Evolutionary conservation across 2,888 invertebrate genomes (phyloP), one percentile per base, ranked within the genome.

Genomic region (Phymatocera aterrima): DNA sequence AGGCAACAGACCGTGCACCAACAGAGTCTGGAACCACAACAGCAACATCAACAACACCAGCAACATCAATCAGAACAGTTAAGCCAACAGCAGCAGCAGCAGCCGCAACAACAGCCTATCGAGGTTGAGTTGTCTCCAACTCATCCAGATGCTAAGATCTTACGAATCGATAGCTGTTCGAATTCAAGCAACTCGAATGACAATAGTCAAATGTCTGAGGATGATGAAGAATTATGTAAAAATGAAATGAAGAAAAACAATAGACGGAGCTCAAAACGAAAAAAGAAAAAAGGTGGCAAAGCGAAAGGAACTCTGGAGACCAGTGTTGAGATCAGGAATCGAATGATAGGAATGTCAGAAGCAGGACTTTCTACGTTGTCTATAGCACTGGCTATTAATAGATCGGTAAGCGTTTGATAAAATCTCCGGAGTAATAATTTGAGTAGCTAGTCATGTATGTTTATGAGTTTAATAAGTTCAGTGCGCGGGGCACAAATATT

Each of bases 291-390:
- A 77, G 90, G 90, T n/a, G 90, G 90, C 3, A 90, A 90, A 80
- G 86, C 88, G 0, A 90, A 90, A 78, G 90, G 90, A 65, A 90
- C 90, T 2, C 81, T 90, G 34, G 90, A 90, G 81, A 90, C 90
- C 0, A 90, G 90, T 43, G 88, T 90, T 18, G 90, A 90, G 81
- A 88, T 90, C 77, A 85, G 90, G 57, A 90, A 90, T 82, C 87
- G 90, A 24, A 90, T 90, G 90, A 90, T 90, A 37, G 90, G 90
- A 68, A 90, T 90, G 90, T 87, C 90, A 0, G 89, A 90, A 75
- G 90, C 90, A 3, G 90, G 90, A 77, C 79, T 90, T 51, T 90
- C 90, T 34, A 90, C 90, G 1, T 80, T 90, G 51, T 90, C 90
- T 10, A 90, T 90, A 79, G 90, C 90, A 34, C 84, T 90, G 40